These are phyloP conservation scores for Ormia ochracea DNA, from an alignment of 2,888 invertebrate species.

Conservation along the genomic window DNA sequence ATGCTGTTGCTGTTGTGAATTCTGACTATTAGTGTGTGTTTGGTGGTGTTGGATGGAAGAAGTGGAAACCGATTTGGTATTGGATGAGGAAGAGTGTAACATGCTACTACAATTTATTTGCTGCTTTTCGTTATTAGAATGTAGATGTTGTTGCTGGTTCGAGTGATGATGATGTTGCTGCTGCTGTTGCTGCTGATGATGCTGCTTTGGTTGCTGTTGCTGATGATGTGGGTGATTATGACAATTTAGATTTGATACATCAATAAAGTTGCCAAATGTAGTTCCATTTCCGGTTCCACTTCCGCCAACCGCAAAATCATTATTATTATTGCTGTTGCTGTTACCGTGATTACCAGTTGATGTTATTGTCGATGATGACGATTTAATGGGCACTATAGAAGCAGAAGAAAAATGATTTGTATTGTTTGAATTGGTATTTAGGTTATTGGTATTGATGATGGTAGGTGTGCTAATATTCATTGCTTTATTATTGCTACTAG, in stretches of 20 bases:
- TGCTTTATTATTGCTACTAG: conserved; percentile 63
- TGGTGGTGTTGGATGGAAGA: conserved; percentile 72
- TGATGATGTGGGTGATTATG: conserved; percentile 63
- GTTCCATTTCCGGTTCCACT: conserved; percentile 70
- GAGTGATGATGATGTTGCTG: conserved; percentile 56
- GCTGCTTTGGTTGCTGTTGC: conserved; percentile 61
- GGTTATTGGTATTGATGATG: conserved; percentile 55
- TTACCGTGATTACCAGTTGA: conserved; percentile 34
- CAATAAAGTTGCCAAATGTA: conserved; percentile 65
- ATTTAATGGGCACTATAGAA: conserved; percentile 54
- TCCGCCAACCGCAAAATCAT: conserved; percentile 67
- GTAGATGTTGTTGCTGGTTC: conserved; percentile 48
- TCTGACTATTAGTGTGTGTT: conserved; percentile 60
- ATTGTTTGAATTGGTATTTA: conserved; percentile 59
- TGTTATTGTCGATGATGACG: conserved; percentile 62
- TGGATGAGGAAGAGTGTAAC: conserved; percentile 68
- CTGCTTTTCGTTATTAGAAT: conserved; percentile 55
- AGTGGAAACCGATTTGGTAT: conserved; percentile 74
- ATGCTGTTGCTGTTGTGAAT: conserved; percentile 53
- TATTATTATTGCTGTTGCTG: conserved; percentile 67
- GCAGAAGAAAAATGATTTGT: conserved; percentile 62
- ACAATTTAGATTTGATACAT: conserved; percentile 49
- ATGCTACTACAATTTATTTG: conserved; percentile 58
- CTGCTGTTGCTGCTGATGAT: conserved; percentile 55
- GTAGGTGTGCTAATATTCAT: conserved; percentile 55